Conservation (phyloP, 2,888 invertebrate species). For the Cephus spinipes region DNA sequence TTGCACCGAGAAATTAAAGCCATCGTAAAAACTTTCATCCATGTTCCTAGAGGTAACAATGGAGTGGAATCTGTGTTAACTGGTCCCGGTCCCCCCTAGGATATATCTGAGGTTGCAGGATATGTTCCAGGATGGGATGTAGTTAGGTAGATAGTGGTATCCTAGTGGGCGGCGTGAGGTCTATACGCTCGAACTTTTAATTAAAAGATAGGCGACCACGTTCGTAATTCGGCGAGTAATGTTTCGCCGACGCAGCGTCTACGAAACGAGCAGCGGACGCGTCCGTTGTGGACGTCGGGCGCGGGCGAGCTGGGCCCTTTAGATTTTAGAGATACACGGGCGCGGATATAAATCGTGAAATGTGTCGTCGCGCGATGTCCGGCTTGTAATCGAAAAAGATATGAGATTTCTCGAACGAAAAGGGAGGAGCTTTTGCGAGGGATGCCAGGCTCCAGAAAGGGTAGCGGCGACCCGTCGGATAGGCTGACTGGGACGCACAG, state of each 20-base stretch:
- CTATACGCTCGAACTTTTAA: not conserved
- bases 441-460: not conserved
- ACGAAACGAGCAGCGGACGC: not conserved
- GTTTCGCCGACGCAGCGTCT: conserved; percentile 12
- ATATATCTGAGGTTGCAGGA: not conserved
- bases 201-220: not conserved
- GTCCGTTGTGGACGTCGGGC: not conserved
- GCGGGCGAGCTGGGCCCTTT: not conserved
- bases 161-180: not conserved
- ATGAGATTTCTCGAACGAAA: conserved; percentile 29
- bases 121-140: not conserved
- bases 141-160: not conserved
- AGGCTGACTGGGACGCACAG: not conserved
- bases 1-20: not conserved
- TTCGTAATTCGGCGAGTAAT: conserved; percentile 8
- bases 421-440: conserved; percentile 17
- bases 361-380: conserved; percentile 42
- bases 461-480: not conserved
- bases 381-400: conserved; percentile 50
- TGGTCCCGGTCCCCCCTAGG: not conserved
- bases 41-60: not conserved
- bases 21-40: not conserved
- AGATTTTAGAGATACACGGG: conserved; percentile 5
- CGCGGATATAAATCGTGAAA: conserved; percentile 37
- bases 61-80: not conserved